Base-by-base conservation (phyloP, 1,140 invertebrate genomes). In the Globodera ellingtonae region DNA sequence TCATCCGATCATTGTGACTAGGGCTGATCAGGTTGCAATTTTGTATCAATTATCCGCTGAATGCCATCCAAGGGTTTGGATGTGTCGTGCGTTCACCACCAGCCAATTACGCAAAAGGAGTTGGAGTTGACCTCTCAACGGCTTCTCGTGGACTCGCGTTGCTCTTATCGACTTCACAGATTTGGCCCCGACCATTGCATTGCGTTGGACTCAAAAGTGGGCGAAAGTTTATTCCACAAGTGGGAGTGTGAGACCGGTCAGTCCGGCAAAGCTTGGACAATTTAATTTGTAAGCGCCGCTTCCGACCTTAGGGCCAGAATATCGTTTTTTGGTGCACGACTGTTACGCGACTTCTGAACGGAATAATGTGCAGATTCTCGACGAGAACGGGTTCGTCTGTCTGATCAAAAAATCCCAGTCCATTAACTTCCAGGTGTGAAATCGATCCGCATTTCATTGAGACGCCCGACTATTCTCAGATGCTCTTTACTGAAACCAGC, bases 241-340 rank as follows among this genome's bases (percentile, higher is more conserved):
- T 88, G 87, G 87, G 78, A 82, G 52, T 88, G 87, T 76, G 88
- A 88, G 75, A 83, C 59, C 56, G 81, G 85, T 88, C 73, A 81
- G 85, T 81, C 66, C n/a, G 35, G 56, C 46, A 69, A 3, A 6
- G n/a, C 82, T 46, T 46, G 56, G 13, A 24, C 44, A 6, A 62
- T 62, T 6, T 4, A 62, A 62, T 18, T 4, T 35, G 35, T 35
- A 62, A 62, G 18, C 13, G 18, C 56, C 13, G 18, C 7, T 52
- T 18, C 56, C 13, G 0, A 6, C n/a, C 89, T 84, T 78, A 88
- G 87, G 84, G 9, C 85, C 84, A 46, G 82, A 88, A 44, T 86
- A 89, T 74, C 79, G 87, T 35, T 88, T 86, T 70, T 78, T 88
- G 35, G 88, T 88, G 13, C 87, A 88, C 77, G 88, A 88, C 71